Percentiles rank a stretch among this genome's conserved stretches.
phyloP scores from a whole-genome alignment of 2,888 invertebrate species.

The Entomobrya proxima region DNA sequence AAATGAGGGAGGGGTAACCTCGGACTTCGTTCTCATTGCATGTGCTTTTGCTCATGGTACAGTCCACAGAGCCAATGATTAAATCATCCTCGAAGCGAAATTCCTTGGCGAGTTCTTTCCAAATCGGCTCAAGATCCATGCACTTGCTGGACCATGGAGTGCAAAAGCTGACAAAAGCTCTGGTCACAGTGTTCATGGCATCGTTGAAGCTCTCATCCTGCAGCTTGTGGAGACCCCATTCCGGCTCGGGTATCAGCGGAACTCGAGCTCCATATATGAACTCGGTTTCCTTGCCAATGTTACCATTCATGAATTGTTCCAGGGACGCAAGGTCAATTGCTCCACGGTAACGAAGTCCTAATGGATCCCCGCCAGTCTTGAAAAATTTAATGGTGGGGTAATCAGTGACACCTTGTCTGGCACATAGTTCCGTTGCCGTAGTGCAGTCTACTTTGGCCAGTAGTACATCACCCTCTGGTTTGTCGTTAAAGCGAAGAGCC shows the following conservation, averaged over 20 bases:
- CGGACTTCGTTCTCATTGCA: conserved; percentile 89
- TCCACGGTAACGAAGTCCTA: conserved; percentile 70
- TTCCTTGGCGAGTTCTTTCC: conserved; percentile 82
- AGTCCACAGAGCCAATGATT: conserved; percentile 89
- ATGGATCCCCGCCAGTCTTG: conserved; percentile 69
- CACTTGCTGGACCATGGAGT: conserved; percentile 89
- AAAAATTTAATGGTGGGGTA: conserved; percentile 79
- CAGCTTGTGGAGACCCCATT: conserved; percentile 84
- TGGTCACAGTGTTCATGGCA: conserved; percentile 83
- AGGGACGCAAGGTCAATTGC: conserved; percentile 70
- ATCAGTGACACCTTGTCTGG: conserved; percentile 86
- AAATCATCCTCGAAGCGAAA: conserved; percentile 82
- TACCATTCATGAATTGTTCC: conserved; percentile 74
- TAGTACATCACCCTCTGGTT: conserved; percentile 81
- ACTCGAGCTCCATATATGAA: conserved; percentile 74
- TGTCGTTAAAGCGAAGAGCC: conserved; percentile 72
- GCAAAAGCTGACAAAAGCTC: conserved; percentile 93
- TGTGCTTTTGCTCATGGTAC: conserved; percentile 85
- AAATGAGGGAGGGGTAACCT: conserved; percentile 91
- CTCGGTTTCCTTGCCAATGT: conserved; percentile 70
- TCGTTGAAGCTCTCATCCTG: conserved; percentile 87
- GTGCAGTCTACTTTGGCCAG: conserved; percentile 91
- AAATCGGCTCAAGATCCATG: conserved; percentile 75
- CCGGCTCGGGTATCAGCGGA: conserved; percentile 80
- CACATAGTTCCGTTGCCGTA: conserved; percentile 83